phyloP scores from a whole-genome alignment of 2,113 vertebrate species.

The Aviceda subcristata region DNA sequence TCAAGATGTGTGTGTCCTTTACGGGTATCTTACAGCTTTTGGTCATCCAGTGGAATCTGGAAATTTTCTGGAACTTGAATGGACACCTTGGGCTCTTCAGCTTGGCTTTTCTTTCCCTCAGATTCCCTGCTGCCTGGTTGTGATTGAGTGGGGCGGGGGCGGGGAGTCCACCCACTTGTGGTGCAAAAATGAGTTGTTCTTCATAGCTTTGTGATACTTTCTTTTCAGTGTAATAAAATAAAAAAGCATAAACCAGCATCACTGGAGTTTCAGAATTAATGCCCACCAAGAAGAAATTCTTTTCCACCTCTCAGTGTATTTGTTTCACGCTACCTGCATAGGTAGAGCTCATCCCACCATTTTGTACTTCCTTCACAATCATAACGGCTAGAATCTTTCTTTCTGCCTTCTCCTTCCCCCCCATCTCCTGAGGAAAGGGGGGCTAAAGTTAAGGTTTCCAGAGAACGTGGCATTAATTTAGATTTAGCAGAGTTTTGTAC shows the following conservation, averaged over 20 bases:
- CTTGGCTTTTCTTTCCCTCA: neutral
- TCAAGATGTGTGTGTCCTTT: neutral
- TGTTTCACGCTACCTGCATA: neutral
- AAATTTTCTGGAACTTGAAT: neutral
- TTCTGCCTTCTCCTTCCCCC: neutral
- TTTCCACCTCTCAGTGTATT: neutral
- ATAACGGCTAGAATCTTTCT: too few species aligned
- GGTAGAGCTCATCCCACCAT: neutral
- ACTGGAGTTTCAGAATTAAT: neutral
- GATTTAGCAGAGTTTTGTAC: neutral
- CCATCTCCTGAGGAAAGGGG: too few species aligned
- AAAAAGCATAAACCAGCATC: neutral
- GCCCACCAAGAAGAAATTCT: neutral
- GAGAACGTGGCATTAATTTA: neutral
- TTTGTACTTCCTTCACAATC: neutral
- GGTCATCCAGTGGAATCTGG: neutral
- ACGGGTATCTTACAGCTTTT: neutral
- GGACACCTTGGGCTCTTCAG: neutral
- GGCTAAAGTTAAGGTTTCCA: neutral
- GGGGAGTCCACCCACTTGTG: neutral
- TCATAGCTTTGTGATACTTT: neutral
- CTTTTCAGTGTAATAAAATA: neutral
- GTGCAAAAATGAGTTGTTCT: neutral
- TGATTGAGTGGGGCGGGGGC: fast-evolving
- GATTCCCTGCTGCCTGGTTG: neutral